phyloP scores from a whole-genome alignment of 1,140 invertebrate species.

The Drosophila sucinea region DNA sequence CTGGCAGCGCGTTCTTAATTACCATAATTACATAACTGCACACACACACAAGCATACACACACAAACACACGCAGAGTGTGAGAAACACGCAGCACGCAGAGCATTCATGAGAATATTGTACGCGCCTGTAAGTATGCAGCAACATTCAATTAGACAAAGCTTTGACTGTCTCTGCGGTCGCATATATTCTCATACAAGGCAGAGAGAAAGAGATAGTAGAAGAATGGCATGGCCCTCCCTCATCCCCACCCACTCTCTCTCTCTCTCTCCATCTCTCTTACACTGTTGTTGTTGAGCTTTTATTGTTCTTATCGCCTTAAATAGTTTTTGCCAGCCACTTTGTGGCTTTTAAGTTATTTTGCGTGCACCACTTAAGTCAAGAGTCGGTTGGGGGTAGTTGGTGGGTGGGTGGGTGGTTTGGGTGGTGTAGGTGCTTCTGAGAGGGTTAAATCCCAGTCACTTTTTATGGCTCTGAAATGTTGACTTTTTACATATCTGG shows the following conservation, averaged over 20 bases:
- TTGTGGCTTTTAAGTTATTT: slow-evolving; percentile 80
- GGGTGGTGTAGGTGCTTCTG: background rate
- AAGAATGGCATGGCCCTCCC: background rate
- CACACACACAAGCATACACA: slow-evolving; percentile 22
- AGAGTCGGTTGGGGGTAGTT: slow-evolving; percentile 7
- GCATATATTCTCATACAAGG: background rate
- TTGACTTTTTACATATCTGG: slow-evolving; percentile 48
- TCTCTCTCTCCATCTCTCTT: background rate
- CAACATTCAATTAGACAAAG: slow-evolving; percentile 40
- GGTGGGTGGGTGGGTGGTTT: background rate
- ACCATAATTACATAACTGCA: slow-evolving; percentile 79
- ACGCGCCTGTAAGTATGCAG: slow-evolving; percentile 70
- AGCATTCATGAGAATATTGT: slow-evolving; percentile 42
- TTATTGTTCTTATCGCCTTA: slow-evolving; percentile 78
- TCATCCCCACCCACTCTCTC: too few relatives aligned
- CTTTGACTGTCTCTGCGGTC: slow-evolving; percentile 14
- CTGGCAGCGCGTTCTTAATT: slow-evolving; percentile 67
- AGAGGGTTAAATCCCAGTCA: slow-evolving; percentile 5
- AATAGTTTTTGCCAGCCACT: slow-evolving; percentile 79
- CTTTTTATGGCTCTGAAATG: slow-evolving; percentile 15
- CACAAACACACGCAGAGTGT: slow-evolving; percentile 5
- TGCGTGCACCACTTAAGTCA: slow-evolving; percentile 72
- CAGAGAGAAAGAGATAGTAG: background rate
- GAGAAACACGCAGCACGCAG: slow-evolving; percentile 28
- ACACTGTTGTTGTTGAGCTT: slow-evolving; percentile 14